Percentiles rank a stretch among this genome's conserved stretches.
phyloP scores from a whole-genome alignment of 2,797 vertebrate species.

The Clarias platycephalus region DNA sequence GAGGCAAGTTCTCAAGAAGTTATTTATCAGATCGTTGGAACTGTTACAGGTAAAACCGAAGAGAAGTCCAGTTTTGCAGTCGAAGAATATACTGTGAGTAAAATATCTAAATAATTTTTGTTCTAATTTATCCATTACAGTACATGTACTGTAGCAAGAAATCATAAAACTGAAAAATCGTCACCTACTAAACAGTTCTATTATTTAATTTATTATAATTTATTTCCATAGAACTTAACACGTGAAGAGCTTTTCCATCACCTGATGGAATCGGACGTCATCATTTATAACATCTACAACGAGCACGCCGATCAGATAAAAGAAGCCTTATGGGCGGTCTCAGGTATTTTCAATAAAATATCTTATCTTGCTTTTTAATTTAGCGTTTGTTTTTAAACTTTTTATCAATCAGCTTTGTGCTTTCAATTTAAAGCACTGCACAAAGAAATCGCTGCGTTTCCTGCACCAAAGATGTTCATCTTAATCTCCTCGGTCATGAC shows the following conservation, averaged over 20 bases:
- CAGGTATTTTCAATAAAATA: conserved; percentile 68
- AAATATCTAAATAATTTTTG: not conserved
- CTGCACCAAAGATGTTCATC: conserved; percentile 82
- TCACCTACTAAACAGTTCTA: not conserved
- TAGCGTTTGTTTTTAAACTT: too few relatives aligned
- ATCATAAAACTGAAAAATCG: not conserved
- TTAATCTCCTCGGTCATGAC: conserved; percentile 91
- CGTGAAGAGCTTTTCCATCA: conserved; percentile 74
- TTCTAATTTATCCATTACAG: not conserved
- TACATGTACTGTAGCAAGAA: not conserved
- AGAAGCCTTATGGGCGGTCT: conserved; percentile 86
- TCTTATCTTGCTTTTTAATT: not conserved
- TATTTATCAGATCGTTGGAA: conserved; percentile 82
- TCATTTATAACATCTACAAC: conserved; percentile 85
- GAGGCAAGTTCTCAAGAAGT: conserved; percentile 41
- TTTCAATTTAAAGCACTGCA: conserved; percentile 75
- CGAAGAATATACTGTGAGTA: conserved; percentile 80
- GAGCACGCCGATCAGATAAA: conserved; percentile 77
- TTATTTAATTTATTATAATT: not conserved
- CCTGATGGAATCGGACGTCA: conserved; percentile 81
- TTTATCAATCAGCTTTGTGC: not conserved
- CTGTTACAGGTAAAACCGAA: conserved; percentile 61
- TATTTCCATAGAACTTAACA: conserved; percentile 65
- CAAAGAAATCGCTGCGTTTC: conserved; percentile 70
- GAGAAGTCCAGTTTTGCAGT: conserved; percentile 60